These are phyloP conservation scores for Tinamus major DNA, from an alignment of 2,797 vertebrate genomes.

Conservation along the genomic window DNA sequence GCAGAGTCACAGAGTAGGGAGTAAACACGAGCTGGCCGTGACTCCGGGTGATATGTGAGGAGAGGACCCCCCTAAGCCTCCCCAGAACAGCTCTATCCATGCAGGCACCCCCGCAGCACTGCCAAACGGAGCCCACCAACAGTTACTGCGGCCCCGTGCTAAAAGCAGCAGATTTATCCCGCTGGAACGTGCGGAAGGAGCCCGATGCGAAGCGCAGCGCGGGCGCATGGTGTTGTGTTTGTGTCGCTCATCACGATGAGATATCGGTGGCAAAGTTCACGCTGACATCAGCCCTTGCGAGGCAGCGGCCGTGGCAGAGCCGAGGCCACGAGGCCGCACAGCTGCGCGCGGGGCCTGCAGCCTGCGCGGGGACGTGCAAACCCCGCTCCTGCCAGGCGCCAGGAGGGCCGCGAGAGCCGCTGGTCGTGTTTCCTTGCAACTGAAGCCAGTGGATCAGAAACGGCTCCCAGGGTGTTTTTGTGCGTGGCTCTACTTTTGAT, in stretches of 20 bases:
- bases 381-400: neutral
- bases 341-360: neutral
- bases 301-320: constrained; percentile 57
- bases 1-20: neutral
- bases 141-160: constrained; percentile 17
- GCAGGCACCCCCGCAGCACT: neutral
- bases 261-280: constrained; percentile 70
- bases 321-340: neutral
- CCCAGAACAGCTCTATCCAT: neutral
- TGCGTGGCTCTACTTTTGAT: neutral
- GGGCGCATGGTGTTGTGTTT: constrained; percentile 50
- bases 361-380: neutral
- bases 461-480: neutral
- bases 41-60: neutral
- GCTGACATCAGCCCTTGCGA: constrained; percentile 74
- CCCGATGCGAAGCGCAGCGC: constrained; percentile 61
- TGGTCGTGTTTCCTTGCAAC: neutral
- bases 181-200: constrained; percentile 70
- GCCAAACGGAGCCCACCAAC: constrained; percentile 57
- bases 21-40: constrained; percentile 32
- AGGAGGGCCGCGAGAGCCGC: neutral
- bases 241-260: constrained; percentile 71
- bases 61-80: neutral
- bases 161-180: constrained; percentile 72
- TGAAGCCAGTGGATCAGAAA: neutral